Evolutionary conservation across 2,113 vertebrate species (phyloP).

Genomic region (Lamprologus ornatipinnis): DNA sequence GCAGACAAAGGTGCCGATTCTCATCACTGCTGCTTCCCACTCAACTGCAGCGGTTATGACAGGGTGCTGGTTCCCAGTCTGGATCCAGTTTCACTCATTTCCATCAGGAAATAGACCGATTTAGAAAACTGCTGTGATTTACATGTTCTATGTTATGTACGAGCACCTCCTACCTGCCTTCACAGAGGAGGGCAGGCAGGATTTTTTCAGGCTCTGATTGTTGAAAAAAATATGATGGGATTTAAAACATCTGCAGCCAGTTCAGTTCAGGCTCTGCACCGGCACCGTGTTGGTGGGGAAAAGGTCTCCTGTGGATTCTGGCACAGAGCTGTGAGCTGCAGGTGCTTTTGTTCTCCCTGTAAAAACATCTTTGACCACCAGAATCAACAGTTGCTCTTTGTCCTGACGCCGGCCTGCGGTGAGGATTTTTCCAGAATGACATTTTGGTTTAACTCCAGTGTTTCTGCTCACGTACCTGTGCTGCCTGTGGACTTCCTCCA

Average conservation of each 20-base stretch:
- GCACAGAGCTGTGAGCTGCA: neutral
- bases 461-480: conserved; percentile 48
- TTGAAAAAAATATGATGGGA: neutral
- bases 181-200: fast-evolving
- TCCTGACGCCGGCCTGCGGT: fast-evolving
- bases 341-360: neutral
- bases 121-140: neutral
- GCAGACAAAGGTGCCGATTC: neutral
- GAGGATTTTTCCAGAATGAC: neutral
- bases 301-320: neutral
- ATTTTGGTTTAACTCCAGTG: neutral
- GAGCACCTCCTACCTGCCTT: neutral
- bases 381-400: neutral
- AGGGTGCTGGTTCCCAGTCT: neutral
- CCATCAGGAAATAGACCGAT: neutral
- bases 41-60: neutral
- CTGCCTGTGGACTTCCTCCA: conserved; percentile 46
- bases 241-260: neutral
- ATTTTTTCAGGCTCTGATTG: fast-evolving
- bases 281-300: neutral
- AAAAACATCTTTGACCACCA: neutral
- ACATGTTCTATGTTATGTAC: fast-evolving
- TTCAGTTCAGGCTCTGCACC: neutral
- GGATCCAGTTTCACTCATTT: neutral
- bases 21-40: neutral